A percentile compares a stretch with the other conserved stretches of the same genome.
These are phyloP conservation scores for Sebastes minor DNA, from an alignment of 2,797 vertebrate genomes.

Conservation along the genomic window DNA sequence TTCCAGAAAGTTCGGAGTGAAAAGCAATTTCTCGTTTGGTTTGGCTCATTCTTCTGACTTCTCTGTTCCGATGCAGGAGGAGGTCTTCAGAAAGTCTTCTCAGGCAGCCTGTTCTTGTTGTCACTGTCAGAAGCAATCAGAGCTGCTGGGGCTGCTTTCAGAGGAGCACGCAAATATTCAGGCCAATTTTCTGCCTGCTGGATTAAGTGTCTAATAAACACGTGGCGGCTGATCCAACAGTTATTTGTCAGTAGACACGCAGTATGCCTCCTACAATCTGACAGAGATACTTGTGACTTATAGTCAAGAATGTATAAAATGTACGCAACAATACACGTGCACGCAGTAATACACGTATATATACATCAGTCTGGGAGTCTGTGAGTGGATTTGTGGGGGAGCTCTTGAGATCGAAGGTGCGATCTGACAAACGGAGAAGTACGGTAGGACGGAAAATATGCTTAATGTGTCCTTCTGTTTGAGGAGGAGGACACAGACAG, in stretches of 20 bases:
- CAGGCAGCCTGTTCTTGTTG: slow-evolving; percentile 72
- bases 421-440: slow-evolving; percentile 60
- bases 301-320: slow-evolving; percentile 16
- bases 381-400: slow-evolving; percentile 32
- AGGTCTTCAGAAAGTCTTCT: slow-evolving; percentile 53
- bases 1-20: not conserved
- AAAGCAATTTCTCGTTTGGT: slow-evolving; percentile 35
- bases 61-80: slow-evolving; percentile 26
- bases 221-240: slow-evolving; percentile 41
- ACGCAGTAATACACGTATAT: not conserved
- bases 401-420: slow-evolving; percentile 51
- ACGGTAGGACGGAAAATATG: slow-evolving; percentile 65
- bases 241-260: slow-evolving; percentile 56
- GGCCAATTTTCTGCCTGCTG: slow-evolving; percentile 72
- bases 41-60: slow-evolving; percentile 44
- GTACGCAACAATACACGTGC: not conserved
- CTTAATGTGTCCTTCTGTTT: slow-evolving; percentile 45
- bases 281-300: slow-evolving; percentile 27
- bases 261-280: slow-evolving; percentile 5
- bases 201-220: slow-evolving; percentile 69
- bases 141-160: slow-evolving; percentile 53
- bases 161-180: slow-evolving; percentile 63
- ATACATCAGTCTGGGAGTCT: not conserved
- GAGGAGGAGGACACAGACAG: slow-evolving; percentile 53
- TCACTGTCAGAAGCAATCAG: slow-evolving; percentile 78